phyloP scores from a whole-genome alignment of 1,140 invertebrate species.

The Drosophila bocki region DNA sequence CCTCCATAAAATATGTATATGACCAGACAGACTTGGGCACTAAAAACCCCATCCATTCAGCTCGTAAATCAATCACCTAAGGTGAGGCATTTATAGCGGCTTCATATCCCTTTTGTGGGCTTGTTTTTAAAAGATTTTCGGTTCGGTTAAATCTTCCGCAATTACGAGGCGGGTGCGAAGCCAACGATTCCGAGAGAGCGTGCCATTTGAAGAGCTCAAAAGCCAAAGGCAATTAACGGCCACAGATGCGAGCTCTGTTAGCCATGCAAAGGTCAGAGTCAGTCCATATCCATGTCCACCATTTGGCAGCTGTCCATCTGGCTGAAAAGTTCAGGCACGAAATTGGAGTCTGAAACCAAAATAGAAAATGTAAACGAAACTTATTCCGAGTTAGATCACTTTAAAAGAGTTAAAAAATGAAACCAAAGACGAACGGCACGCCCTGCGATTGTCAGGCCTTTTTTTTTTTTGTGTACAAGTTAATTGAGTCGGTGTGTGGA shows the following conservation, averaged over 20 bases:
- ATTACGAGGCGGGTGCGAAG: constrained; percentile 31
- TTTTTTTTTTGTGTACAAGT: constrained; percentile 33
- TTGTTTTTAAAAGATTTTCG: background rate
- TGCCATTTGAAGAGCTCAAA: constrained; percentile 57
- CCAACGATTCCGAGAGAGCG: constrained; percentile 9
- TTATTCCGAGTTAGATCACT: background rate
- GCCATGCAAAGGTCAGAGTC: constrained; percentile 70
- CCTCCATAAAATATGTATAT: constrained; percentile 23
- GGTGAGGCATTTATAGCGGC: constrained; percentile 18
- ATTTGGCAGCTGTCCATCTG: constrained; percentile 71
- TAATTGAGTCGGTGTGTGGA: constrained; percentile 49
- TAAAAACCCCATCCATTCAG: constrained; percentile 22
- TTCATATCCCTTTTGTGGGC: constrained; percentile 4
- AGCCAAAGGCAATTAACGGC: constrained; percentile 74
- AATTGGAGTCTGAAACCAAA: constrained; percentile 30
- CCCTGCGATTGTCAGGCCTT: constrained; percentile 55
- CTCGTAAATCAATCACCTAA: constrained; percentile 63
- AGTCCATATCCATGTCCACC: constrained; percentile 29
- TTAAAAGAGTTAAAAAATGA: background rate
- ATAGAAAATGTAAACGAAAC: constrained; percentile 20
- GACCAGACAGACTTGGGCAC: constrained; percentile 1
- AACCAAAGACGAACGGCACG: constrained; percentile 29
- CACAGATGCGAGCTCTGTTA: constrained; percentile 38
- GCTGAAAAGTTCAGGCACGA: constrained; percentile 59
- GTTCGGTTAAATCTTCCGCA: constrained; percentile 27